These are phyloP conservation scores for Exephanes ischioxanthus DNA, from an alignment of 2,888 invertebrate genomes.

Conservation along the genomic window DNA sequence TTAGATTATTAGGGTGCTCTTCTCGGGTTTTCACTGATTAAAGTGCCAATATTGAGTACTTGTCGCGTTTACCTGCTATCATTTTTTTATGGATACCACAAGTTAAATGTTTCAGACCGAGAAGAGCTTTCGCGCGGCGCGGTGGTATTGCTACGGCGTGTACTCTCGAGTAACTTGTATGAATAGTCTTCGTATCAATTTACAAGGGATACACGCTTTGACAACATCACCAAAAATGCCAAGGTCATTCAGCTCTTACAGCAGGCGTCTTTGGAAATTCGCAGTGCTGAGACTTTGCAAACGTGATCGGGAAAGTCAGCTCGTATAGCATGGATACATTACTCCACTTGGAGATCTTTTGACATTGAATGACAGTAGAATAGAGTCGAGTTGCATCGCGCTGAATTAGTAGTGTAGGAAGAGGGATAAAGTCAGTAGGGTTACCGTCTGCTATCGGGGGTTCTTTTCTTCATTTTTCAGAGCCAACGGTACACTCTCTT, in stretches of 20 bases:
- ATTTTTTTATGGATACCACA: background rate
- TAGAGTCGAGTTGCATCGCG: background rate
- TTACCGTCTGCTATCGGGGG: background rate
- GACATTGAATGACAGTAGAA: background rate
- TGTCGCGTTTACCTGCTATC: background rate
- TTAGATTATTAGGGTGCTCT: background rate
- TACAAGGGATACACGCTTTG: background rate
- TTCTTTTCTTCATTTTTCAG: background rate
- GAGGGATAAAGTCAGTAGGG: background rate
- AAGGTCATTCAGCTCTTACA: background rate
- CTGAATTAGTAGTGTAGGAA: background rate
- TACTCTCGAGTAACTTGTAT: background rate
- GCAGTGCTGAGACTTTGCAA: background rate
- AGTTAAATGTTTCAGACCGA: background rate
- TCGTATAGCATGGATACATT: background rate
- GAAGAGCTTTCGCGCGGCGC: background rate
- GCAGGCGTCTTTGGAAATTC: background rate
- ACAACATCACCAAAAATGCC: background rate
- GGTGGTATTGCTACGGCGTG: background rate
- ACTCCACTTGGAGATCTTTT: constrained; percentile 5
- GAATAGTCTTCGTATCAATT: constrained; percentile 1
- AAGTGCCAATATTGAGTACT: background rate
- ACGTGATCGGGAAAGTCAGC: background rate
- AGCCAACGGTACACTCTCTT: background rate
- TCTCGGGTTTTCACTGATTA: background rate